A percentile compares a stretch with the other conserved stretches of the same genome.
Conservation (phyloP, 2,113 vertebrate genomes). For the Oophaga pumilio region DNA sequence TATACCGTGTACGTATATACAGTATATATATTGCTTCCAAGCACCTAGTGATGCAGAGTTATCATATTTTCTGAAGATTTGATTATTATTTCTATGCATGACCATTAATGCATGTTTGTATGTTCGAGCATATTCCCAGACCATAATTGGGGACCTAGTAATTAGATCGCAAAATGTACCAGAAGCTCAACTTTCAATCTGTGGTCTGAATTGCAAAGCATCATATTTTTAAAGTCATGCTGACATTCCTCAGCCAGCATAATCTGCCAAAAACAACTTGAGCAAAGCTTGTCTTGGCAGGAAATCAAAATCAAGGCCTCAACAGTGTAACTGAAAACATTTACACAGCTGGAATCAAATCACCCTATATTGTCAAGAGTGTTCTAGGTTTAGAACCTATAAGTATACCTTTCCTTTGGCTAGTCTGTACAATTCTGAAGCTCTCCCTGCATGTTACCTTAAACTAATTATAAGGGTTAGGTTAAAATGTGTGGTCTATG, state of each 20-base stretch:
- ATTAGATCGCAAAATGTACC: constrained; percentile 85
- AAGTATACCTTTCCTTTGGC: constrained; percentile 61
- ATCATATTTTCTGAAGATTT: constrained; percentile 10
- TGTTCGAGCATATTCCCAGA: constrained; percentile 67
- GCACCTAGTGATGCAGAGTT: background rate
- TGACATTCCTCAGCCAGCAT: constrained; percentile 91
- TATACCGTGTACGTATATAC: no score
- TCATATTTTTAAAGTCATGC: constrained; percentile 92
- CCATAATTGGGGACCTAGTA: constrained; percentile 75
- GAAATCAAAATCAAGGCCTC: constrained; percentile 85
- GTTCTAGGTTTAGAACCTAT: constrained; percentile 69
- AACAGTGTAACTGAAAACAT: constrained; percentile 96
- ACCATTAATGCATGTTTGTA: constrained; percentile 37
- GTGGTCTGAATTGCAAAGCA: constrained; percentile 87
- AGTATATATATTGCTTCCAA: no score
- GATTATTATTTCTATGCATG: constrained; percentile 2
- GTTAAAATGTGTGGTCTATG: constrained; percentile 41
- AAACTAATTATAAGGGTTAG: constrained; percentile 36
- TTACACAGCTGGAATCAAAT: constrained; percentile 96
- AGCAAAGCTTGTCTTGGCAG: constrained; percentile 90
- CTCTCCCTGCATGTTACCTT: constrained; percentile 10
- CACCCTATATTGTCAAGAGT: constrained; percentile 77
- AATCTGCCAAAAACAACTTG: constrained; percentile 93
- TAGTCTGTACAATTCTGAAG: constrained; percentile 74
- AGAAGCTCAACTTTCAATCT: constrained; percentile 84